Conservation (phyloP, 2,797 vertebrate species). For the Novumbra hubbsi region DNA sequence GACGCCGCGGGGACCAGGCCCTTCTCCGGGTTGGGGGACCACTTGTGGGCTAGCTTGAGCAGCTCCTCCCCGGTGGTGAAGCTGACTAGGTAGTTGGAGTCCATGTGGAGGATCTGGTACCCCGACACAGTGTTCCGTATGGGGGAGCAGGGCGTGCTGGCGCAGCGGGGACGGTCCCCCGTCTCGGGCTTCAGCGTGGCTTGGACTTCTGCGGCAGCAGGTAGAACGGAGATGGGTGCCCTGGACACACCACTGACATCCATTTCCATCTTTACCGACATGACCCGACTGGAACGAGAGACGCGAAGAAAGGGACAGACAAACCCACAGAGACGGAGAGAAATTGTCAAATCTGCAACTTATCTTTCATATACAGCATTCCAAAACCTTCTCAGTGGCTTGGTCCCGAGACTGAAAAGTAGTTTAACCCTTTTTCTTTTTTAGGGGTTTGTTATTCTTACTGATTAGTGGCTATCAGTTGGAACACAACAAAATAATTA, state of each 20-base stretch:
- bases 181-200: conserved; percentile 74
- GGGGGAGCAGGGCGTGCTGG: conserved; percentile 93
- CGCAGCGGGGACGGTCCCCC: conserved; percentile 86
- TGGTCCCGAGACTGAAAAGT: not conserved
- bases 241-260: conserved; percentile 86
- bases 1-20: conserved; percentile 55
- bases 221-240: conserved; percentile 75
- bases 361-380: not conserved
- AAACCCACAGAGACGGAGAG: not conserved
- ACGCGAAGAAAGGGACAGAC: not conserved
- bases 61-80: conserved; percentile 95
- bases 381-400: not conserved
- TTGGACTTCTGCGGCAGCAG: conserved; percentile 79
- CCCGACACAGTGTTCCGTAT: conserved; percentile 85
- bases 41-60: conserved; percentile 88
- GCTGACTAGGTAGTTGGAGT: conserved; percentile 94
- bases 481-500: not conserved
- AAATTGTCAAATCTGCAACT: not conserved
- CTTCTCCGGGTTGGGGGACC: conserved; percentile 74
- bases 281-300: conserved; percentile 50
- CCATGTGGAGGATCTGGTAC: conserved; percentile 97
- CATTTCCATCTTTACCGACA: conserved; percentile 86
- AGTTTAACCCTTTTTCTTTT: not conserved
- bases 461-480: not conserved
- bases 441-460: not conserved